Conservation (phyloP, 2,113 vertebrate genomes). For the Dolichallabes microphthalmus region DNA sequence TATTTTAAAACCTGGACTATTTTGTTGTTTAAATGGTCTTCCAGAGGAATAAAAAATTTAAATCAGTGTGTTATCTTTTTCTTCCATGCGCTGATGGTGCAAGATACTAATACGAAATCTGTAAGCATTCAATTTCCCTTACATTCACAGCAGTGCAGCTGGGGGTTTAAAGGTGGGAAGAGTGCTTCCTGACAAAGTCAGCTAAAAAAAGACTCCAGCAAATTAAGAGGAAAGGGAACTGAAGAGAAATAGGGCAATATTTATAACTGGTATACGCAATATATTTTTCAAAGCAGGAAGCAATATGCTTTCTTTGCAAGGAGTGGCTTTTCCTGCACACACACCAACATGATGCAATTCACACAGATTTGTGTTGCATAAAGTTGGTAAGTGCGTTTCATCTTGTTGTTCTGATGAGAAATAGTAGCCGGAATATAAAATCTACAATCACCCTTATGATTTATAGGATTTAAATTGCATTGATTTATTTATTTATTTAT, state of each 20-base stretch:
- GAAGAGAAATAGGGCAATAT: constrained; percentile 7
- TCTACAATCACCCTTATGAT: background rate
- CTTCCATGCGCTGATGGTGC: background rate
- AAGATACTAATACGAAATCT: constrained; percentile 10
- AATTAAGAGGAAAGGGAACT: background rate
- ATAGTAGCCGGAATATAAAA: background rate
- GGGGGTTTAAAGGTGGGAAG: background rate
- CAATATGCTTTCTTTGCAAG: constrained; percentile 10
- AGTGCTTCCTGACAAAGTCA: background rate
- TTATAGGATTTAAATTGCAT: background rate
- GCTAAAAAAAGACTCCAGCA: background rate
- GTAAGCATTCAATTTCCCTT: constrained; percentile 20
- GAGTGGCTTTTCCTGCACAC: background rate
- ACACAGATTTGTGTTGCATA: background rate
- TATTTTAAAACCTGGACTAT: constrained; percentile 29
- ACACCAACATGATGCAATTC: background rate
- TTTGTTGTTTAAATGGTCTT: background rate
- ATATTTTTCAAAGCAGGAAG: background rate
- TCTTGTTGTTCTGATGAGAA: background rate
- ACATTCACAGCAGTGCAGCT: constrained; percentile 16
- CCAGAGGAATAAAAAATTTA: constrained; percentile 10
- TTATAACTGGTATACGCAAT: background rate
- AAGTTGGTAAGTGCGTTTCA: background rate
- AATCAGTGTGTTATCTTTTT: background rate
- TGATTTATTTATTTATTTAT: too few relatives aligned